A percentile compares a stretch with the other conserved stretches of the same genome.
Evolutionary conservation across 2,888 invertebrate species (phyloP).

Genomic region (Dorcus parallelipipedus): DNA sequence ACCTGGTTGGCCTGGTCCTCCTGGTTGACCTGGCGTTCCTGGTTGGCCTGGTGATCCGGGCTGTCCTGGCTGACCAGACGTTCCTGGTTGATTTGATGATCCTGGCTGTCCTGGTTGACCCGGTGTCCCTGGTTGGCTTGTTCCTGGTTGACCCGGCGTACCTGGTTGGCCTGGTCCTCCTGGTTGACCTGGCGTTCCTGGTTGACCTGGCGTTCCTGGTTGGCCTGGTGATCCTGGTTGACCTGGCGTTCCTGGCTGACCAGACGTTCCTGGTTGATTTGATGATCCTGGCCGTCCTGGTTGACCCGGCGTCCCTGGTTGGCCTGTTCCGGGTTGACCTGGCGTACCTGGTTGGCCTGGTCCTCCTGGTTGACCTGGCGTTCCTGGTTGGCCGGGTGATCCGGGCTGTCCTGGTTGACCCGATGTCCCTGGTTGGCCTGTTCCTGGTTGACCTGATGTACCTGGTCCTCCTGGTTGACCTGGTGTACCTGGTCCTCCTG

Average conservation of each 20-base stretch:
- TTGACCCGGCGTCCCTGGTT: slow-evolving; percentile 61
- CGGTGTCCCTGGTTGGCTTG: too few relatives aligned
- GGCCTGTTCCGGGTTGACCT: slow-evolving; percentile 54
- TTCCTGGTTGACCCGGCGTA: slow-evolving; percentile 15
- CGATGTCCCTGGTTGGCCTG: slow-evolving; percentile 16
- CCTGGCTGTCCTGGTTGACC: too few relatives aligned
- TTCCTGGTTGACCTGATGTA: slow-evolving; percentile 6
- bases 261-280: slow-evolving; percentile 67
- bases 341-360: not conserved
- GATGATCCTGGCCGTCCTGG: slow-evolving; percentile 66
- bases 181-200: slow-evolving; percentile 53
- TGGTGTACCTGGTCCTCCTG: slow-evolving; percentile 31
- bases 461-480: slow-evolving; percentile 15
- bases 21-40: slow-evolving; percentile 1
- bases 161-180: slow-evolving; percentile 56
- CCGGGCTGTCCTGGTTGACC: not conserved
- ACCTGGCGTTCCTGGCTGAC: slow-evolving; percentile 64
- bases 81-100: too few relatives aligned
- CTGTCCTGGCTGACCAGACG: not conserved
- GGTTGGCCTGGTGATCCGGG: slow-evolving; percentile 13
- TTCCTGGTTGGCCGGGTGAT: not conserved
- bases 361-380: too few relatives aligned
- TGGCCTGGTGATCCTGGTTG: slow-evolving; percentile 38
- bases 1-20: slow-evolving; percentile 53
- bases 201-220: too few relatives aligned